Evolutionary conservation across 2,113 vertebrate genomes (phyloP), one percentile per base, ranked within the genome.

Genomic region (Oncorhynchus masou): DNA sequence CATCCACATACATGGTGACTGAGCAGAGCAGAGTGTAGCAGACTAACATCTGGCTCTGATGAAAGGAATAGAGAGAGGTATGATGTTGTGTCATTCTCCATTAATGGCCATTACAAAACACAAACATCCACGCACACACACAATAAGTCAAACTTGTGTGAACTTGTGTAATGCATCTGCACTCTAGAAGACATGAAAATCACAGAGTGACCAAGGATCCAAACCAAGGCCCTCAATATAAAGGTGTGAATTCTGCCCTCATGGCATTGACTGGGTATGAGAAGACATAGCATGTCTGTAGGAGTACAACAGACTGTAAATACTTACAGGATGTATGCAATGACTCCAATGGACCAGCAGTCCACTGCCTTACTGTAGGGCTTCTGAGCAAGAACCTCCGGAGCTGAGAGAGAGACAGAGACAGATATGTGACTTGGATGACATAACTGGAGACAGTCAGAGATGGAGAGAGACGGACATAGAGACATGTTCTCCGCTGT

Each of bases 301-400:
- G 3, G 31, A 48, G 29, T 60, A 51, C 2, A 4, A 15, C 1
- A 7, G n/a, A 70, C 68, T 34, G n/a, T n/a, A 24, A 34, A 20
- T 90, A 96, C 97, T 99, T 85, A 99, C 97, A 99, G 89, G 84
- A 99, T 99, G 74, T 99, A 99, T 69, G 97, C 96, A 0, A 99
- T 99, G 75, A 99, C 97, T 20, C 97, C 97, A 0, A 99, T 99
- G 77, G 97, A 98, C 97, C 97, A 99, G 91, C 97, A 99, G 89
- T 99, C 97, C 19, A 99, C 97, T 0, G 97, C 97, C 92, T 99
- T 99, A 89, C 97, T 98, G 93, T 99, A 99, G 0, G 97, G 97
- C 82, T 94, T 94, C 90, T 94, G 93, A 27, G 93, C 93, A 0
- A 94, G 90, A 22, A 94, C 93, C 82, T 94, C 93, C 20, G 92